Evolutionary conservation across 1,140 invertebrate genomes (phyloP).

Genomic region (Drosophila oshimai): DNA sequence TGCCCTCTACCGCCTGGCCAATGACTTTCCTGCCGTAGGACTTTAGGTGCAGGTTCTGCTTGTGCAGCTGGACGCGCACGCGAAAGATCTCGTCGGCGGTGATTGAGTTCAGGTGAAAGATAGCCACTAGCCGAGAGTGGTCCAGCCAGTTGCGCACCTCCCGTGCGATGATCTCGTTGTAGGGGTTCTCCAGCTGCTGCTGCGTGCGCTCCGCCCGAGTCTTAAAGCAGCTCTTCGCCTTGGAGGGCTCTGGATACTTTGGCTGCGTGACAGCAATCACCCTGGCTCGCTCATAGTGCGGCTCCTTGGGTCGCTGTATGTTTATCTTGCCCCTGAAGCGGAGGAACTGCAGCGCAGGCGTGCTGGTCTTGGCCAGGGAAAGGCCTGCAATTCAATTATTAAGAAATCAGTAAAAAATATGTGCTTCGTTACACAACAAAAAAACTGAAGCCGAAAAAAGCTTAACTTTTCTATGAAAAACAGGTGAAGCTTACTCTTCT

Average conservation of each 20-base stretch:
- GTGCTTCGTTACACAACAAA: constrained; percentile 13
- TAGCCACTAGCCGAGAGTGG: constrained; percentile 87
- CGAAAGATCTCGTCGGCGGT: constrained; percentile 85
- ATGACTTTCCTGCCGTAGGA: constrained; percentile 85
- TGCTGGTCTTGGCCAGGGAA: constrained; percentile 76
- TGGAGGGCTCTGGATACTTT: constrained; percentile 57
- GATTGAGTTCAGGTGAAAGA: constrained; percentile 89
- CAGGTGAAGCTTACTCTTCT: background rate
- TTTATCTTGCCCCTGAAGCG: constrained; percentile 89
- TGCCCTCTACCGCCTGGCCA: constrained; percentile 85
- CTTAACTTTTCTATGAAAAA: background rate
- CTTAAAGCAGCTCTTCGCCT: constrained; percentile 57
- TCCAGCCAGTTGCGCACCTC: constrained; percentile 88
- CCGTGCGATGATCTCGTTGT: constrained; percentile 87
- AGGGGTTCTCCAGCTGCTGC: constrained; percentile 85
- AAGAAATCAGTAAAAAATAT: background rate
- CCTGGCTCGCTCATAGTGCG: constrained; percentile 86
- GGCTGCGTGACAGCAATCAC: constrained; percentile 86
- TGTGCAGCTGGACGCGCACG: constrained; percentile 85
- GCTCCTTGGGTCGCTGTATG: constrained; percentile 87
- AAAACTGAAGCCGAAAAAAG: background rate
- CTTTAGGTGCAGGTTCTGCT: constrained; percentile 87
- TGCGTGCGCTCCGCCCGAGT: constrained; percentile 33
- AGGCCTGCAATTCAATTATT: constrained; percentile 12
- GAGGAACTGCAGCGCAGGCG: constrained; percentile 84